phyloP scores from a whole-genome alignment of 2,113 vertebrate genomes.

The Xenopus borealis region DNA sequence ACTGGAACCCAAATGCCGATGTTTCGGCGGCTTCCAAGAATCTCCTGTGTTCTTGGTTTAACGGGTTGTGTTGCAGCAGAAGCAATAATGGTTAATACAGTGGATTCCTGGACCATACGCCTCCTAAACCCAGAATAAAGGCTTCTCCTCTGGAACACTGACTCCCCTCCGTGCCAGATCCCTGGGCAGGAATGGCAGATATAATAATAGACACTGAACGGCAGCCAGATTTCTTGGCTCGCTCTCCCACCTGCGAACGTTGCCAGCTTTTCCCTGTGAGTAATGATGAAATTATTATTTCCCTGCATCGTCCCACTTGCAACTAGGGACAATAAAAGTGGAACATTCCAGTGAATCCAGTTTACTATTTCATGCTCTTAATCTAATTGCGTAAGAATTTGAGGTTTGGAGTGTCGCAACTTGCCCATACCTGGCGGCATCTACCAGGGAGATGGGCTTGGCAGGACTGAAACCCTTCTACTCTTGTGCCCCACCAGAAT shows the following conservation, averaged over 20 bases:
- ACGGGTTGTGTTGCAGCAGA: background rate
- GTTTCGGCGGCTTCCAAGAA: too few relatives aligned
- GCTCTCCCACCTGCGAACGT: conserved; percentile 9
- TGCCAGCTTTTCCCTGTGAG: conserved; percentile 26
- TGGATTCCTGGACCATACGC: conserved; percentile 5
- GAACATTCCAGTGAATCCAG: too few relatives aligned
- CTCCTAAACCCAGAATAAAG: conserved; percentile 42
- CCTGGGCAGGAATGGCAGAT: conserved; percentile 25
- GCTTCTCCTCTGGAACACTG: conserved; percentile 7
- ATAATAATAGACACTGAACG: conserved; percentile 32
- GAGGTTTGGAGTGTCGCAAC: too few relatives aligned
- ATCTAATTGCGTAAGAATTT: too few relatives aligned
- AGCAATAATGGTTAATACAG: conserved; percentile 36
- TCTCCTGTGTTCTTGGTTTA: too few relatives aligned
- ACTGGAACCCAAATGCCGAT: too few relatives aligned
- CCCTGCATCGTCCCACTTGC: background rate
- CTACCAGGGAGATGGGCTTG: too few relatives aligned
- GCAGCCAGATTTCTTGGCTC: conserved; percentile 33
- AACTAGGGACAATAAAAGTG: too few relatives aligned
- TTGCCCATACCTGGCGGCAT: too few relatives aligned
- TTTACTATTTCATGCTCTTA: too few relatives aligned
- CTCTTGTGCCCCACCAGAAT: too few relatives aligned
- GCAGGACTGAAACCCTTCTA: too few relatives aligned
- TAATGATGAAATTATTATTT: conserved; percentile 22
- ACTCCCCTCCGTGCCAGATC: conserved; percentile 14